Evolutionary conservation across 1,140 invertebrate species (phyloP).

Genomic region (Bombus balteatus): DNA sequence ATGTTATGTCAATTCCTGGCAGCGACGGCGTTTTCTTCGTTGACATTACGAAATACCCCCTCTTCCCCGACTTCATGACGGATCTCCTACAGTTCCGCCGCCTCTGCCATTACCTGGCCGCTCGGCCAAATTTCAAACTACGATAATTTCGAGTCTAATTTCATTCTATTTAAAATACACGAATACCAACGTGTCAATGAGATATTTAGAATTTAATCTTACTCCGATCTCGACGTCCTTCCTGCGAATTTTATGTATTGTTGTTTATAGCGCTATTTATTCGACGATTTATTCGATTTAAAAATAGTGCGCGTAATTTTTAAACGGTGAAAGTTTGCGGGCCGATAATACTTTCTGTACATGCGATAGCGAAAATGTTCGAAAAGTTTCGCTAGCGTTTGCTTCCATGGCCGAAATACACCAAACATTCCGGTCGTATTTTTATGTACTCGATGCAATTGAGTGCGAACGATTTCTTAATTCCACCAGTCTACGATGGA

Average conservation of each 20-base stretch:
- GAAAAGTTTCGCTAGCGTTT: neutral
- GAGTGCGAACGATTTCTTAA: constrained; percentile 25
- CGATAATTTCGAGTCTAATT: constrained; percentile 14
- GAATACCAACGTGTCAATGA: neutral
- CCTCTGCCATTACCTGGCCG: neutral
- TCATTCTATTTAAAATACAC: neutral
- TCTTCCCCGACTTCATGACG: neutral
- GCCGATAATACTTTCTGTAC: neutral
- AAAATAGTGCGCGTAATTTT: neutral
- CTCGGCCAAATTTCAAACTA: neutral
- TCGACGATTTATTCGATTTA: neutral
- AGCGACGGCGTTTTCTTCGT: constrained; percentile 52
- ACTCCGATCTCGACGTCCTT: neutral
- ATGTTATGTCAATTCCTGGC: constrained; percentile 65
- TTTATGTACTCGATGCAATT: neutral
- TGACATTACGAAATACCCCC: constrained; percentile 43
- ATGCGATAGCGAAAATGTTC: neutral
- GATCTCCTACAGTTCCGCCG: neutral
- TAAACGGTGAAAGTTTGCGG: constrained; percentile 6
- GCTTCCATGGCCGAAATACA: neutral
- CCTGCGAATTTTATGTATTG: too few species aligned
- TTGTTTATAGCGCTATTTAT: neutral
- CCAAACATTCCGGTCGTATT: too few species aligned
- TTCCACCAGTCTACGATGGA: neutral
- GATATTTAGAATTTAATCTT: neutral